Evolutionary conservation across 2,888 invertebrate species (phyloP), one percentile per base, ranked within the genome.

Genomic region (Crocallis elinguaria): DNA sequence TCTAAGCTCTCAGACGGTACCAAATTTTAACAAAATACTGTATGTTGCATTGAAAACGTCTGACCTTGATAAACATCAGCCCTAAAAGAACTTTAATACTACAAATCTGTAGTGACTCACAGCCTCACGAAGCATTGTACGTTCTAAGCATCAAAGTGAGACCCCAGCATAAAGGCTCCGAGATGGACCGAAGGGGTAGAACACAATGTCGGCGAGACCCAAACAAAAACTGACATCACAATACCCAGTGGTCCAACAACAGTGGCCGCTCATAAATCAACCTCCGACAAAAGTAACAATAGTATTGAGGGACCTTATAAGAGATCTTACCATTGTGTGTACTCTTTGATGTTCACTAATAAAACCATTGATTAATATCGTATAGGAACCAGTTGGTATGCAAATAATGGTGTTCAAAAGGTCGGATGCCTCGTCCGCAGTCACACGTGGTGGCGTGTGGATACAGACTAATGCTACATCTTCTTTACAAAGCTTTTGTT

Each of bases 301-400:
- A 82, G 87, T 88, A 87, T 89, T 90, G 89, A 90, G 88, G 90
- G 91, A 88, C 90, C 90, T 88, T 88, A 90, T 89, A 90, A 89
- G 89, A 91, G 90, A 91, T 91, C 89, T 90, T 86, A 87, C 86
- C 77, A 87, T 91, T 91, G 90, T 91, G 84, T 81, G 77, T 82
- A 86, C 84, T 86, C 91, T 91, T 90, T 91, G 90, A 91, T 90
- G 88, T 90, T 90, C 89, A 88, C 88, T 90, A 90, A 91, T 91
- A 91, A 91, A 91, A 90, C 90, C 88, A 89, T 90, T 91, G 91
- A 91, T 91, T 90, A 91, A 90, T 90, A 91, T 90, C 91, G 89
- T 87, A 91, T 90, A 82, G 84, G 82, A 85, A 89, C 90, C 88
- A 84, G 88, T 86, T 80, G 85, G 86, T 89, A 91, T 90, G 91